Percentiles rank a stretch among this genome's conserved stretches.
These are phyloP conservation scores for Hypomecis atomaria DNA, from an alignment of 2,888 invertebrate species.

Conservation along the genomic window DNA sequence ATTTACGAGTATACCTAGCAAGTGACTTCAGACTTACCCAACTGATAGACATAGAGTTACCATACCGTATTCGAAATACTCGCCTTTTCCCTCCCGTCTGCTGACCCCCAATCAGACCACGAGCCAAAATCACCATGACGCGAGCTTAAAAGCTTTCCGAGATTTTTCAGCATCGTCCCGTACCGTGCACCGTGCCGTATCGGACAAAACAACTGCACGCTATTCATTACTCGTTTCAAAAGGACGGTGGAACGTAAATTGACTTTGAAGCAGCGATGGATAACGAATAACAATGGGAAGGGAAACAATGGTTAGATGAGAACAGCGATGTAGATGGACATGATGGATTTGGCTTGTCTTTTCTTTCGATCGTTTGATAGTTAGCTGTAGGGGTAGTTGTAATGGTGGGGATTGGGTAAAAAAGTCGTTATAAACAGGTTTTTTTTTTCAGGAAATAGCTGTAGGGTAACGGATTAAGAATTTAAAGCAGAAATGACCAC, in stretches of 20 bases:
- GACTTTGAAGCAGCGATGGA: slow-evolving; percentile 10
- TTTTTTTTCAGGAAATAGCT: no score
- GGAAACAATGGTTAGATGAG: slow-evolving; percentile 14
- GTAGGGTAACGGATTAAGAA: no score
- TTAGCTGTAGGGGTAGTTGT: background rate
- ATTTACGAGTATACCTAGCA: no score
- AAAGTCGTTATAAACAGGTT: no score
- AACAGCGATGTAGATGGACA: slow-evolving; percentile 14
- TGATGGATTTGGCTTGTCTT: slow-evolving; percentile 6
- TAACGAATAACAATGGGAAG: slow-evolving; percentile 10
- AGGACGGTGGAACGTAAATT: slow-evolving; percentile 11
- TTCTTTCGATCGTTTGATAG: background rate
- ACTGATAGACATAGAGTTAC: no score
- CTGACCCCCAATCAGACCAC: slow-evolving; percentile 45
- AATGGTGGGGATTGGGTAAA: background rate
- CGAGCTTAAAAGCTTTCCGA: slow-evolving; percentile 68
- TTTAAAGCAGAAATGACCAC: no score
- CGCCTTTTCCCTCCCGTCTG: slow-evolving; percentile 37
- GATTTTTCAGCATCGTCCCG: slow-evolving; percentile 59
- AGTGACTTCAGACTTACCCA: no score
- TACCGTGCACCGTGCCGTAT: slow-evolving; percentile 16
- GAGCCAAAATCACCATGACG: slow-evolving; percentile 51
- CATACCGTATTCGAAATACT: no score
- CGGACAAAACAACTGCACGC: slow-evolving; percentile 7
- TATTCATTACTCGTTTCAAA: slow-evolving; percentile 16